Percentiles rank a stretch among this genome's conserved stretches.
These are phyloP conservation scores for Rhamphomyia laevipes DNA, from an alignment of 2,888 invertebrate species.

Conservation along the genomic window DNA sequence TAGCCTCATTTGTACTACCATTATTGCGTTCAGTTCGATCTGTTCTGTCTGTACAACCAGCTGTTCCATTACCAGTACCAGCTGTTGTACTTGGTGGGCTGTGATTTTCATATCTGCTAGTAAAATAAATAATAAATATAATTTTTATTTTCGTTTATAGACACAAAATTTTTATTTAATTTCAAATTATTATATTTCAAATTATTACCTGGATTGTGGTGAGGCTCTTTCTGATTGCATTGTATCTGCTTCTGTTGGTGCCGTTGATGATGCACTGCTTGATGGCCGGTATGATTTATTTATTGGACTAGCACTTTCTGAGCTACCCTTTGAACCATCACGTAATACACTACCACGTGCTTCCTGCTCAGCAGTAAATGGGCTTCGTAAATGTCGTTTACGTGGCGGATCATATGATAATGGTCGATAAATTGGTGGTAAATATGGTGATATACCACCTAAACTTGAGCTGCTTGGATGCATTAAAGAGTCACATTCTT, in stretches of 20 bases:
- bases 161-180: neutral
- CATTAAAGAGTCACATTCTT: conserved; percentile 38
- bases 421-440: conserved; percentile 37
- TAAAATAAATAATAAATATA: neutral
- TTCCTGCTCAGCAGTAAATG: conserved; percentile 35
- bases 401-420: conserved; percentile 38
- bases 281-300: conserved; percentile 37
- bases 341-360: conserved; percentile 54
- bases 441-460: conserved; percentile 34
- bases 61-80: conserved; percentile 24
- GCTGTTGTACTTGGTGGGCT: conserved; percentile 37
- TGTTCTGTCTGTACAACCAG: conserved; percentile 11
- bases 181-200: no score
- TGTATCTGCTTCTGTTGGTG: conserved; percentile 38
- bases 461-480: conserved; percentile 31
- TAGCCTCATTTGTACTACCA: conserved; percentile 36
- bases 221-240: conserved; percentile 38
- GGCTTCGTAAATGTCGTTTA: conserved; percentile 47
- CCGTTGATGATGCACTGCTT: conserved; percentile 38
- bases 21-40: conserved; percentile 31
- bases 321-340: conserved; percentile 41
- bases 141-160: no score
- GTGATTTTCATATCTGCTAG: conserved; percentile 37
- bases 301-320: conserved; percentile 40
- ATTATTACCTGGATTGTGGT: conserved; percentile 35